These are phyloP conservation scores for Scolanthus callimorphus DNA, from an alignment of 92 coral and sea anemone genomes.

Conservation along the genomic window DNA sequence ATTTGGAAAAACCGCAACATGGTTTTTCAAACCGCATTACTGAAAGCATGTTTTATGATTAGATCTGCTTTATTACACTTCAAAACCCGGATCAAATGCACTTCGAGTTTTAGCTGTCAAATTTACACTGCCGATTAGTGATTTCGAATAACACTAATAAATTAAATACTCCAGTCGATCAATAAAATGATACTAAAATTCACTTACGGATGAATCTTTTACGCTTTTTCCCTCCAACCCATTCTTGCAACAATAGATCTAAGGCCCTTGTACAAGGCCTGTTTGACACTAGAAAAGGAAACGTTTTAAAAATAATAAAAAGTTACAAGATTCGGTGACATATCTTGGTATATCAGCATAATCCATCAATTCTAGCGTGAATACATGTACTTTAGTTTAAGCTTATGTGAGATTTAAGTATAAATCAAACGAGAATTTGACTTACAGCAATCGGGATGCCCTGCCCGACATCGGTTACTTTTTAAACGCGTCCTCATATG, in stretches of 20 bases:
- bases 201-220: background rate
- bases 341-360: background rate
- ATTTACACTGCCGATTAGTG: background rate
- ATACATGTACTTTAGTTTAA: too few species aligned
- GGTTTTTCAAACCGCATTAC: too few species aligned
- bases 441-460: background rate
- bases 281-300: background rate
- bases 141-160: too few species aligned
- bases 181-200: background rate
- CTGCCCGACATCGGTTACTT: background rate
- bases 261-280: background rate
- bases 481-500: background rate
- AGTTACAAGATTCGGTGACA: background rate
- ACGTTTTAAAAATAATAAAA: background rate
- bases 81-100: background rate
- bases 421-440: too few species aligned
- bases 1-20: too few species aligned
- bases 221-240: slow-evolving; percentile 1
- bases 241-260: background rate
- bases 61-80: too few species aligned
- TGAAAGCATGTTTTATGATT: too few species aligned
- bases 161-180: too few species aligned
- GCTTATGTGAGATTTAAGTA: too few species aligned
- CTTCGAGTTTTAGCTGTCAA: too few species aligned
- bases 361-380: background rate